These are phyloP conservation scores for Gavialis gangeticus DNA, from an alignment of 2,113 vertebrate genomes.

Conservation along the genomic window DNA sequence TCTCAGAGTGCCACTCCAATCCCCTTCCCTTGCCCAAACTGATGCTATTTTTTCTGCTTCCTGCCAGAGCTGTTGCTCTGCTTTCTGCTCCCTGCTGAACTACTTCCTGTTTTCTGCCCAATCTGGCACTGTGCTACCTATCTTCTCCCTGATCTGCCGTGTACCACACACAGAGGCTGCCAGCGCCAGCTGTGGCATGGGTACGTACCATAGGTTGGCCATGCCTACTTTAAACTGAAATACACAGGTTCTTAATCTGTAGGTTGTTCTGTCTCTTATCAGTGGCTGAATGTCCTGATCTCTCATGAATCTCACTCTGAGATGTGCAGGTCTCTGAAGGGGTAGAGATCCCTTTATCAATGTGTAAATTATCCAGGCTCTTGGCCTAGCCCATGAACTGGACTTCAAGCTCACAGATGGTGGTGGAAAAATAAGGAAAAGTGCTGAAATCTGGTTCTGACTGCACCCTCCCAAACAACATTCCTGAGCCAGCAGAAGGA, in stretches of 20 bases:
- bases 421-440: background rate
- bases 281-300: background rate
- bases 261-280: background rate
- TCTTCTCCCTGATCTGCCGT: no score
- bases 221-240: background rate
- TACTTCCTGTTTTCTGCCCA: no score
- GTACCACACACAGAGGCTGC: no score
- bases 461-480: background rate
- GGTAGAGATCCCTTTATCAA: background rate
- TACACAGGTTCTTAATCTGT: background rate
- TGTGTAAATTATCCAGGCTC: background rate
- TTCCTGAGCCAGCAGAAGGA: background rate
- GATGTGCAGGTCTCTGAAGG: background rate
- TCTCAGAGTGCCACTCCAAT: no score
- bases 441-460: background rate
- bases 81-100: no score
- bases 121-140: no score
- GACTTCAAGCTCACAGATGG: background rate
- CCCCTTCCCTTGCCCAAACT: no score
- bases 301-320: background rate
- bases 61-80: no score
- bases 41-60: no score
- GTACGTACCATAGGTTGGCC: no score
- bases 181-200: no score
- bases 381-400: background rate